Evolutionary conservation across 2,113 vertebrate genomes (phyloP).

Genomic region (Cryptomyrus ogoouensis): DNA sequence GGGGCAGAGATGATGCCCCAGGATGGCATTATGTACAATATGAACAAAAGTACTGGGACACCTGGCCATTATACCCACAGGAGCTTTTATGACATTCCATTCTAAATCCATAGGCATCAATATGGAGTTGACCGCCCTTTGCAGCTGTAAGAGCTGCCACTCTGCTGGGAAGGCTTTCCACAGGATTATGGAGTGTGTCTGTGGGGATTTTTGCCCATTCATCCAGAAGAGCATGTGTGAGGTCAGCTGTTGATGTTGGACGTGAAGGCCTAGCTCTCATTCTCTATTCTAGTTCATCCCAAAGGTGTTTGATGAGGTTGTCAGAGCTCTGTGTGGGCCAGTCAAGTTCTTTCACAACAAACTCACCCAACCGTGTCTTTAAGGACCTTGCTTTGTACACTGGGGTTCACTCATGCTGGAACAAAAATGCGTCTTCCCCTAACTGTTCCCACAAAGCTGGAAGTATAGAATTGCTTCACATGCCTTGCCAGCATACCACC

Average conservation of each 20-base stretch:
- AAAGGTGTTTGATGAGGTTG: not conserved
- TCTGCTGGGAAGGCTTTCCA: not conserved
- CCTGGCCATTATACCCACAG: not conserved
- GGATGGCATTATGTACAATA: not conserved
- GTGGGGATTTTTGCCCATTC: not conserved
- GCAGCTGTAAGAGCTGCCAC: not conserved
- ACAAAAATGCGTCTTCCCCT: not conserved
- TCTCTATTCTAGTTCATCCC: not conserved
- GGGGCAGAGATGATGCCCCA: not conserved
- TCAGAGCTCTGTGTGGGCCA: not conserved
- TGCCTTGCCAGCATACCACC: not conserved
- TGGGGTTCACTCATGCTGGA: not conserved
- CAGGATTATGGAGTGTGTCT: not conserved
- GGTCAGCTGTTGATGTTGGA: not conserved
- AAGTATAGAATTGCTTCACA: not conserved
- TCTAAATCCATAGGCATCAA: not conserved
- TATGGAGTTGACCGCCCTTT: not conserved
- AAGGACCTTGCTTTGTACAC: not conserved
- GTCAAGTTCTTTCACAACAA: not conserved
- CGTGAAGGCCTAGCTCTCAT: not conserved
- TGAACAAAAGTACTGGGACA: not conserved
- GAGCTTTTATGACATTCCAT: not conserved
- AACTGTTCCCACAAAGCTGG: not conserved
- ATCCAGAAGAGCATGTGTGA: not conserved
- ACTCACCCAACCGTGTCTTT: not conserved